Percentiles rank a stretch among this genome's conserved stretches.
These are phyloP conservation scores for Cariama cristata DNA, from an alignment of 2,113 vertebrate species.

Conservation along the genomic window DNA sequence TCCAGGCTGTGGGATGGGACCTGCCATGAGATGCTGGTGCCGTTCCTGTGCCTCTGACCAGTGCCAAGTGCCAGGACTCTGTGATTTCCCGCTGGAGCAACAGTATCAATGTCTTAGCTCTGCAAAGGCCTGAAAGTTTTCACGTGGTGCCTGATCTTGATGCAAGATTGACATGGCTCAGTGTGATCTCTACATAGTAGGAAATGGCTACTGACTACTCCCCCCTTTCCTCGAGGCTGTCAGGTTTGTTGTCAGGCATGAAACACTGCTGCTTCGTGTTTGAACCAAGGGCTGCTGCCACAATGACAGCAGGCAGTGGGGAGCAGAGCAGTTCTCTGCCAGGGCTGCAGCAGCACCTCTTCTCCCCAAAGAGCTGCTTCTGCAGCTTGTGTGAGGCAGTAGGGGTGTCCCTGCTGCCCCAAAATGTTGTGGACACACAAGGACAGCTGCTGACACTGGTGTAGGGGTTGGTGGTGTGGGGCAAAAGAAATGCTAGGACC, in stretches of 20 bases:
- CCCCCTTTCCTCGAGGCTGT: not conserved
- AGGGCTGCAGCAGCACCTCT: not conserved
- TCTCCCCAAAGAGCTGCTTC: not conserved
- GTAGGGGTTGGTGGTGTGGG: not conserved
- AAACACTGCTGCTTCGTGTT: not conserved
- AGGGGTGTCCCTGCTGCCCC: not conserved
- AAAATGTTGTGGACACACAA: not conserved
- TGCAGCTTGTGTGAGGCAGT: not conserved
- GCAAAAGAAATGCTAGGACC: not conserved
- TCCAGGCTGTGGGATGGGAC: not conserved
- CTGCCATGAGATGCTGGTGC: not conserved
- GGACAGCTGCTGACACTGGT: not conserved
- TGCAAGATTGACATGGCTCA: fast-evolving
- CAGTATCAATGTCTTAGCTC: not conserved
- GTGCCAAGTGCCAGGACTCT: not conserved
- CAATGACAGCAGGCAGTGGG: not conserved
- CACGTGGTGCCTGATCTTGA: not conserved
- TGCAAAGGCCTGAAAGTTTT: not conserved
- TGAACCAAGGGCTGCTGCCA: not conserved
- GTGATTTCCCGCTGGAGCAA: not conserved
- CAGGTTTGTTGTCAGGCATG: not conserved
- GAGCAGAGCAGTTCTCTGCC: not conserved
- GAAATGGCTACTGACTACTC: not conserved
- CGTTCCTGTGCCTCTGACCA: not conserved
- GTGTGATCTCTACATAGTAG: not conserved